A percentile compares a stretch with the other conserved stretches of the same genome.
Evolutionary conservation across 2,797 vertebrate species (phyloP).

Genomic region (Cyclura pinguis): DNA sequence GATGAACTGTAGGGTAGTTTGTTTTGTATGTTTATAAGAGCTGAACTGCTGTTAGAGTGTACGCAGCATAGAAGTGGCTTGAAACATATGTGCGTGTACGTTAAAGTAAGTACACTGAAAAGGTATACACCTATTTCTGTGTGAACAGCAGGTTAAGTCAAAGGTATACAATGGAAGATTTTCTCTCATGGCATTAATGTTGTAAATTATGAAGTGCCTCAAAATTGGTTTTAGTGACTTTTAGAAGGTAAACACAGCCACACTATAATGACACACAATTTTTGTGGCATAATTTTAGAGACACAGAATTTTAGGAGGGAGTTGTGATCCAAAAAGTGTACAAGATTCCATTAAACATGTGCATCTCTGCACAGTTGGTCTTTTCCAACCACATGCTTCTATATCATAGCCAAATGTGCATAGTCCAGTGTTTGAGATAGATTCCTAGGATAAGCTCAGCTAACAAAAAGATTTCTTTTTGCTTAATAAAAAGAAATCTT

Average conservation of each 20-base stretch:
- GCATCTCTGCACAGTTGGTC: not conserved
- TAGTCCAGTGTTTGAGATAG: not conserved
- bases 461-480: too few species aligned
- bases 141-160: conserved; percentile 43
- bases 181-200: conserved; percentile 29
- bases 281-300: conserved; percentile 1
- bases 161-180: conserved; percentile 30
- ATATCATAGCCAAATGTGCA: not conserved
- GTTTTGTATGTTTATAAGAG: conserved; percentile 23
- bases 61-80: not conserved
- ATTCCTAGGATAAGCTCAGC: too few species aligned
- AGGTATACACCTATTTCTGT: not conserved
- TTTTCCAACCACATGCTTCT: not conserved
- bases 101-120: not conserved
- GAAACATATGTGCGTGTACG: not conserved
- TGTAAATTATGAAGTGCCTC: conserved; percentile 42
- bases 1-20: conserved; percentile 88
- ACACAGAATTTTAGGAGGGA: not conserved
- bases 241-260: not conserved
- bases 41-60: conserved; percentile 48
- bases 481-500: too few species aligned
- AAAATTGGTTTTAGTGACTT: not conserved
- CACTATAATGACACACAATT: not conserved
- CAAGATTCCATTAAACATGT: not conserved
- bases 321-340: not conserved